phyloP scores from a whole-genome alignment of 2,113 vertebrate species.

The Sander vitreus region DNA sequence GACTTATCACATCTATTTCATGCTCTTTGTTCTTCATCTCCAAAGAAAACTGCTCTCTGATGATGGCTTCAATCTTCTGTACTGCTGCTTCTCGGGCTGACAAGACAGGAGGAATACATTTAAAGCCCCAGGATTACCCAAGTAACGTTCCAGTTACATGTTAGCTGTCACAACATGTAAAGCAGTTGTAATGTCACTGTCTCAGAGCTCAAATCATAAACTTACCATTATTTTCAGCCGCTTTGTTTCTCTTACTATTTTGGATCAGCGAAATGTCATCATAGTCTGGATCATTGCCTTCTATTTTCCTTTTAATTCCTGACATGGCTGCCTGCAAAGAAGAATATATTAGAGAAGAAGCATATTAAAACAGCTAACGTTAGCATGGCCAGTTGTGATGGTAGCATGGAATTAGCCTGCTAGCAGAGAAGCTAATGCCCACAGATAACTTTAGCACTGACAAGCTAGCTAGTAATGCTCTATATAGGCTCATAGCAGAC shows the following conservation, averaged over 20 bases:
- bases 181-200: conserved; percentile 6
- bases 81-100: conserved; percentile 94
- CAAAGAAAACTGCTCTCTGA: conserved; percentile 95
- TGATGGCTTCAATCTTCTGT: conserved; percentile 96
- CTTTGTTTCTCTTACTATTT: conserved; percentile 92
- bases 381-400: conserved; percentile 12
- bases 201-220: background rate
- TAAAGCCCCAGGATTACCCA: background rate
- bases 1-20: conserved; percentile 97
- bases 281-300: conserved; percentile 95
- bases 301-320: conserved; percentile 93
- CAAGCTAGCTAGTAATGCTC: conserved; percentile 28
- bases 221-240: conserved; percentile 92
- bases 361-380: background rate
- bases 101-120: background rate
- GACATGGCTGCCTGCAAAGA: conserved; percentile 87
- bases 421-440: conserved; percentile 29
- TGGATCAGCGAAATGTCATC: conserved; percentile 91
- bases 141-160: background rate
- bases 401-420: conserved; percentile 46
- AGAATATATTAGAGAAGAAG: background rate
- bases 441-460: conserved; percentile 24
- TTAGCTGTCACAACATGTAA: conserved; percentile 21
- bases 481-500: conserved; percentile 1
- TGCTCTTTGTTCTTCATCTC: conserved; percentile 99